These are phyloP conservation scores for Euphonia xanthogaster DNA, from an alignment of 2,797 vertebrate species.

Conservation along the genomic window DNA sequence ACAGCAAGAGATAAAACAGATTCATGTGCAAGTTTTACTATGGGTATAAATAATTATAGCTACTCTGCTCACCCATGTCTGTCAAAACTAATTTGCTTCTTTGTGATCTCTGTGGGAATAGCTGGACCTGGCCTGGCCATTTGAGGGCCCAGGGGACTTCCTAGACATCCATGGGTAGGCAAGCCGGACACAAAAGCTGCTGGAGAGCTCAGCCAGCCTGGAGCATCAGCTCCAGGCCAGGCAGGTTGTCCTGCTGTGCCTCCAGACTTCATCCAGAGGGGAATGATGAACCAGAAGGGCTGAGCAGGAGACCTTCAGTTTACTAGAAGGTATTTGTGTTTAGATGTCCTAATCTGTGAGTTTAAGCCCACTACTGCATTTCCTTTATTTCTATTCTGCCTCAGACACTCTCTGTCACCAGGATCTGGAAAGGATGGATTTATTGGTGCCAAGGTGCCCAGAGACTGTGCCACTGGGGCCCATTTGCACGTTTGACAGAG, in stretches of 20 bases:
- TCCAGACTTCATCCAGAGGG: neutral
- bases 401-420: neutral
- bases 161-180: neutral
- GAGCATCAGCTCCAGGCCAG: neutral
- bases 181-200: neutral
- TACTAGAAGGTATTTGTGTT: neutral
- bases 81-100: neutral
- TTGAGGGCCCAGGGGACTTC: neutral
- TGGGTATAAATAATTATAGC: neutral
- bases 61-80: neutral
- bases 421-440: neutral
- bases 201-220: neutral
- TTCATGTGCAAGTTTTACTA: neutral
- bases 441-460: neutral
- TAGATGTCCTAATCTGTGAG: neutral
- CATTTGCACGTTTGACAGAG: rapidly evolving
- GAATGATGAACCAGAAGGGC: neutral
- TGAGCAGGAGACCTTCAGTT: neutral
- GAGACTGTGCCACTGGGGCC: neutral
- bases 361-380: rapidly evolving
- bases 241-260: neutral
- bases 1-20: neutral
- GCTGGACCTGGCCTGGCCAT: neutral
- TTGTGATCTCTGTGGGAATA: neutral
- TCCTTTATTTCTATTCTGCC: neutral